Evolutionary conservation across 2,888 invertebrate species (phyloP), one percentile per base, ranked within the genome.

Genomic region (Elegia similella): DNA sequence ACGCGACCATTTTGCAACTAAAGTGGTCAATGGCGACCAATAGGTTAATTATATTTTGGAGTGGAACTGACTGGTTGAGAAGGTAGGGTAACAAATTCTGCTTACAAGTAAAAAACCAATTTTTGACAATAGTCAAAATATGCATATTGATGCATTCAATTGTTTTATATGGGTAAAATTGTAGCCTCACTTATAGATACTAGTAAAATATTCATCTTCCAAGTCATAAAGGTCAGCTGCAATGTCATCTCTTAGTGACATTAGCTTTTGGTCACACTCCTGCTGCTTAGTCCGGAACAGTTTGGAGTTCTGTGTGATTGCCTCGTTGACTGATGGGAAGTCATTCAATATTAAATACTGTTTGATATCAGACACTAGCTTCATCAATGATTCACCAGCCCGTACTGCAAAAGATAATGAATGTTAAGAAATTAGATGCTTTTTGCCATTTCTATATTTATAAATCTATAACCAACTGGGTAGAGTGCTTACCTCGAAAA

Each of bases 271-370:
- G 86, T 99, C 99, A 83, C 97, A 97, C 79, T 98, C 98, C 50
- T 95, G 95, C 89, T 98, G 98, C 76, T 97, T 97, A 0, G 96
- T 95, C 58, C 97, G 94, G 77, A 97, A 98, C 10, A 98, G 84
- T 78, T 97, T 96, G 0, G 97, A 97, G 79, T 98, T 98, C 68
- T 96, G 96, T n/a, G 96, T 95, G 63, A 99, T 99, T 0, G 98
- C 97, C 77, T 99, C 98, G 82, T 99, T 99, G 0, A 99, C 98
- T 1, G 98, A 98, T 47, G 98, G 98, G 80, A 99, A 99, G 86
- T 99, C 99, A 83, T 99, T 99, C 16, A 99, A 92, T 72, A 99
- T 98, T 47, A 99, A 92, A 84, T 99, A 99, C 79, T 99, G 99
- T 77, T 99, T 99, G 62, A 99, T 97, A 80, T 99, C 99, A 0